These are phyloP conservation scores for Rhopalosiphum nymphaeae DNA, from an alignment of 2,888 invertebrate genomes.

Conservation along the genomic window DNA sequence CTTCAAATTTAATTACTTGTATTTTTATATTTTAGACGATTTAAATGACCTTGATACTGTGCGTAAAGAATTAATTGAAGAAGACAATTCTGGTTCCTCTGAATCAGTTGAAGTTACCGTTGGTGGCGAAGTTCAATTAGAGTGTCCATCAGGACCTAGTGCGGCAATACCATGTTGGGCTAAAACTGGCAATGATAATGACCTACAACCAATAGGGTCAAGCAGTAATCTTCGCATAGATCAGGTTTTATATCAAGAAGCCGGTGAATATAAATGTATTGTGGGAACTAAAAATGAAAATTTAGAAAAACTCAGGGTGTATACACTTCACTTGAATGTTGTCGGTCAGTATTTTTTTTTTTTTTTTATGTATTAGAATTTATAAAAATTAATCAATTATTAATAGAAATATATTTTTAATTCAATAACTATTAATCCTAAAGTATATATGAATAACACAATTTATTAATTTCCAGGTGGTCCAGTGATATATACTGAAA, in stretches of 20 bases:
- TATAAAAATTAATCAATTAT: neutral
- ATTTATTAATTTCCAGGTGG: slow-evolving; percentile 73
- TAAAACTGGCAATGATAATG: slow-evolving; percentile 71
- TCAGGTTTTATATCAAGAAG: slow-evolving; percentile 82
- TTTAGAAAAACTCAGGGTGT: slow-evolving; percentile 68
- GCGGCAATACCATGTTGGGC: slow-evolving; percentile 76
- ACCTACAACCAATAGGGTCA: slow-evolving; percentile 72
- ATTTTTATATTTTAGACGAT: slow-evolving; percentile 66
- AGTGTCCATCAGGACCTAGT: slow-evolving; percentile 81
- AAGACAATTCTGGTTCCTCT: slow-evolving; percentile 86
- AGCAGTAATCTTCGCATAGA: slow-evolving; percentile 78
- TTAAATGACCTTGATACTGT: slow-evolving; percentile 73
- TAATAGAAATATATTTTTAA: neutral
- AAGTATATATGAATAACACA: neutral
- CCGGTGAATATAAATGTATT: slow-evolving; percentile 81
- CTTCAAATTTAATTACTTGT: neutral
- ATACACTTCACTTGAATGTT: slow-evolving; percentile 72
- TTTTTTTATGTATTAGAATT: neutral
- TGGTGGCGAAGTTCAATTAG: slow-evolving; percentile 87
- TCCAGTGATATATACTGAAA: slow-evolving; percentile 77
- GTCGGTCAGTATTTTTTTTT: slow-evolving; percentile 70
- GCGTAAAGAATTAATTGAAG: slow-evolving; percentile 71
- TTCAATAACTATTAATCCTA: neutral
- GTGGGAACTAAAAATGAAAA: slow-evolving; percentile 72
- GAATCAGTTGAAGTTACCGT: slow-evolving; percentile 82